Evolutionary conservation across 2,797 vertebrate genomes (phyloP), one percentile per base, ranked within the genome.

Genomic region (Manis pentadactyla): DNA sequence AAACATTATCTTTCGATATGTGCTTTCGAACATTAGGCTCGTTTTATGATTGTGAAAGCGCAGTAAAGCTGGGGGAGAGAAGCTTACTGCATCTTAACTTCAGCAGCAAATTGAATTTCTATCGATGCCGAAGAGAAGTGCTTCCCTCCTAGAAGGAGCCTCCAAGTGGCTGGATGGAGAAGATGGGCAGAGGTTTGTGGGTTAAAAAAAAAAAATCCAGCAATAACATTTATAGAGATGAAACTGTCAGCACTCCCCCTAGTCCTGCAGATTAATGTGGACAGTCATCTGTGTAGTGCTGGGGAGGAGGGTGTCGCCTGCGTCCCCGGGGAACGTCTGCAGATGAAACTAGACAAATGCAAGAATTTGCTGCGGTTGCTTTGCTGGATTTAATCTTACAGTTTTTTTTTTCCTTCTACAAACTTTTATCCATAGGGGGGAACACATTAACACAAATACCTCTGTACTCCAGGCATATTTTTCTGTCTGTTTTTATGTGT

Each of bases 221-320:
- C 95, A 97, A 97, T 98, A 97, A 97, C 31, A 93, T 97, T 97
- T 98, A 83, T 66, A 97, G 93, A 97, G 95, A 97, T 94, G 19
- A 97, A 98, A 81, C 97, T 97, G 92, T 98, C 96, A 95, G 75
- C 93, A 59, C 83, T 79, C 53, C 78, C 95, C 95, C 97, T 97
- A 95, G 96, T 90, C 39, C 15, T 18, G 29, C 64, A 95, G 96
- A 98, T 98, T 94, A 96, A 96, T 79, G 94, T 93, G 97, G 96
- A 81, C 93, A 92, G 86, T 42, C 53, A 27, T 96, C 68, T 97
- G 96, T 73, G 94, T 55, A 81, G 18, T n/a, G 78, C 53, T 64
- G 79, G 74, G 81, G 81, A 71, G 49, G 64, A 53, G 55, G 46
- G 2, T 5, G n/a, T 7, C 2, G 29, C 77, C n/a, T 18, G 2